These are phyloP conservation scores for Drosophila nigritarsus DNA, from an alignment of 2,888 invertebrate species.

Conservation along the genomic window DNA sequence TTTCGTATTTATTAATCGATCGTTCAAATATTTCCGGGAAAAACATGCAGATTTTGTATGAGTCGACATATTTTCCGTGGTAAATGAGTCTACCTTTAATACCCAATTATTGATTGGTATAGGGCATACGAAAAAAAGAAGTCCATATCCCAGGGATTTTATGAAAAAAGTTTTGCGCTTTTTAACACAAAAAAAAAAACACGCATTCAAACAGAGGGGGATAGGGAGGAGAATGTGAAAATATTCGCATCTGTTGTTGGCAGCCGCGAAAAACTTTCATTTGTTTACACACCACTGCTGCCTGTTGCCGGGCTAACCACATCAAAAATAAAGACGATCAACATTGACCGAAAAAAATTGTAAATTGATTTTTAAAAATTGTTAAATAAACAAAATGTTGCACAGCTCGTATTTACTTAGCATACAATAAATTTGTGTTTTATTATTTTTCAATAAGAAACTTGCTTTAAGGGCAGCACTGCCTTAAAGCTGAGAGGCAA, in stretches of 20 bases:
- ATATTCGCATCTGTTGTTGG: constrained; percentile 61
- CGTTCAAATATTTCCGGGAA: not conserved
- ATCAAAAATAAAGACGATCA: constrained; percentile 71
- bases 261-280: constrained; percentile 66
- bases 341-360: constrained; percentile 31
- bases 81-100: not conserved
- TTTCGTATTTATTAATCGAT: not conserved
- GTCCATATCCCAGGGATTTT: constrained; percentile 24
- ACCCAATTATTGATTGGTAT: not conserved
- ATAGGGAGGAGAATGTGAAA: not conserved
- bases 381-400: constrained; percentile 69
- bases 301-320: constrained; percentile 67
- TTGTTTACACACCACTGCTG: constrained; percentile 63
- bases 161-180: constrained; percentile 43
- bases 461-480: constrained; percentile 23
- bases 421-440: constrained; percentile 27
- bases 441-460: constrained; percentile 11
- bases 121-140: constrained; percentile 8
- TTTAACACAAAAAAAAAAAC: constrained; percentile 21
- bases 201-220: not conserved
- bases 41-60: not conserved
- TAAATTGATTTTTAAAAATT: constrained; percentile 74
- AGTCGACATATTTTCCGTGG: not conserved
- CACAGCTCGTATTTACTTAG: constrained; percentile 41
- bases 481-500: constrained; percentile 29